Base-by-base conservation (phyloP, 2,797 vertebrate species). In the Gymnodraco acuticeps region DNA sequence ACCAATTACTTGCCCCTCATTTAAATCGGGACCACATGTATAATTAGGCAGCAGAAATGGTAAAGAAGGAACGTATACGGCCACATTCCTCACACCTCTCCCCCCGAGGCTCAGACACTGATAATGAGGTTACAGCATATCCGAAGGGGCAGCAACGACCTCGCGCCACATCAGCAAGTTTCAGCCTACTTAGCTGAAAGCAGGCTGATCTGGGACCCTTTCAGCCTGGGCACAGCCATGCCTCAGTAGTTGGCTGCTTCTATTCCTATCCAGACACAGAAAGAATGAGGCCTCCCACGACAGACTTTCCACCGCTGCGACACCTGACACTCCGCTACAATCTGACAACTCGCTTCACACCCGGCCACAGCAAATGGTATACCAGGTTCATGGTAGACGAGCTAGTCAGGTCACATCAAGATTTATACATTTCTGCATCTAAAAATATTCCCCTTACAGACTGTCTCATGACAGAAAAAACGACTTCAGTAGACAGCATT, bases 71-170 rank as follows among this genome's bases (percentile, higher is more conserved):
- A 69, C 80, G 41, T 73, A 45, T 68, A 9, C 51, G 15, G 51
- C 76, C 8, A 23, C 60, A 76, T 85, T 82, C 70, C 78, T 84
- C 82, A 77, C 87, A 78, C 70, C 27, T 82, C 59, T 47, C 74
- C 2, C 70, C 63, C 19, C 64, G 58, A 69, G 48, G 67, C 83
- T 61, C 52, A 43, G 72, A 82, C 80, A 10, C 73, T 70, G 85
- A 85, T 93, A 94, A 94, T 81, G 88, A 93, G 90, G 74, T 78
- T 85, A 77, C 82, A 88, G 80, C 75, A 86, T 86, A 90, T 84
- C 77, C 45, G 19, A 59, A 14, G 64, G 59, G 63, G 70, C 75
- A 66, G 79, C 70, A 60, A 75, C 31, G 54, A 81, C 75, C 82
- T 81, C 46, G 11, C 60, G 55, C 68, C 71, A 70, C 86, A 73